Evolutionary conservation across 1,140 invertebrate species (phyloP).

Genomic region (Protaetia brevitarsis): DNA sequence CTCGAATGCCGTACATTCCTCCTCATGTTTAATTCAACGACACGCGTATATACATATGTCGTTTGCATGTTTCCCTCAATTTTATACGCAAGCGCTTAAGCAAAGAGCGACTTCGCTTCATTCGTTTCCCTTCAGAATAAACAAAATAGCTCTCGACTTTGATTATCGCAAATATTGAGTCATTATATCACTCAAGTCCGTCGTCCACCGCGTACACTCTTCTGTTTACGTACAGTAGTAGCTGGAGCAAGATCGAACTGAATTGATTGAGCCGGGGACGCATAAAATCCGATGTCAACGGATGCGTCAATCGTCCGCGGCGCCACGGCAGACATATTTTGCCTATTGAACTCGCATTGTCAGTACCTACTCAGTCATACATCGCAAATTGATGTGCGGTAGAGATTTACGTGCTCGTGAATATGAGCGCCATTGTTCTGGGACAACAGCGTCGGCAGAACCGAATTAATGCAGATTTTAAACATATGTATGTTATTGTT

Average conservation of each 20-base stretch:
- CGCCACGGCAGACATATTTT: constrained; percentile 5
- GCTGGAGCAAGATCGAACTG: too few species aligned
- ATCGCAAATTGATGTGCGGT: too few species aligned
- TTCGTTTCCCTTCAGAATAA: neutral
- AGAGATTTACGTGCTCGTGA: too few species aligned
- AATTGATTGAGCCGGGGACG: constrained; percentile 8
- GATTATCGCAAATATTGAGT: constrained; percentile 8
- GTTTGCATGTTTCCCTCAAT: neutral
- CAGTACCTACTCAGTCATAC: neutral
- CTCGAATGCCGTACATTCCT: too few species aligned
- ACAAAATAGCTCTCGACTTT: neutral
- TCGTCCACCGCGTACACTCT: neutral
- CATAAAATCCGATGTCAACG: too few species aligned
- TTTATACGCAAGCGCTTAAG: neutral
- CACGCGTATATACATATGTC: neutral
- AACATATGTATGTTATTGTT: too few species aligned
- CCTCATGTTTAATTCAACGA: constrained; percentile 1
- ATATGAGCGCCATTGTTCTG: too few species aligned
- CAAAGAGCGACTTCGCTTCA: neutral
- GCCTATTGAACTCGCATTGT: constrained; percentile 2
- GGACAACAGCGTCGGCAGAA: too few species aligned
- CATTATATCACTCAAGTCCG: neutral
- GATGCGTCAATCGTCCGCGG: neutral
- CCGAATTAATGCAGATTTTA: too few species aligned
- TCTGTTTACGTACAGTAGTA: neutral